Evolutionary conservation across 1,140 invertebrate species (phyloP), one percentile per base, ranked within the genome.

Genomic region (Drosophila elegans): DNA sequence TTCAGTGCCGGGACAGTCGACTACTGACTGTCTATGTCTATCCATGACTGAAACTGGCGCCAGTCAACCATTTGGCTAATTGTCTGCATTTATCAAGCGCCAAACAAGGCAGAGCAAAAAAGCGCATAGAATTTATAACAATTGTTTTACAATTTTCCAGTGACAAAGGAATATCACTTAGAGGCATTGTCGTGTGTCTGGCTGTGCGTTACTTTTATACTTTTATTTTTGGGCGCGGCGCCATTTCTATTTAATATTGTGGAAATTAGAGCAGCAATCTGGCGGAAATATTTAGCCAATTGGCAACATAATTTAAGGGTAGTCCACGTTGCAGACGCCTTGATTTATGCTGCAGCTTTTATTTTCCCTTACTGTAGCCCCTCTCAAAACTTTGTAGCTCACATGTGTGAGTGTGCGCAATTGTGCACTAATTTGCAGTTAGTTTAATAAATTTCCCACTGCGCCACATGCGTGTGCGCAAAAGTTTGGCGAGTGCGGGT

Each of bases 51-150:
- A 71, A 62, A 64, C 64, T 89, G 83, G 80, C 84, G 84, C 84
- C 80, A 83, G 59, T 77, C 59, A 77, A 89, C 67, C 80, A 83
- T 83, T 89, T 88, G 67, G 84, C 84, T 88, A 88, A 89, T 89
- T 89, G 83, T 83, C 80, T 80, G 84, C 83, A 83, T 89, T 89
- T 89, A 77, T 88, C 84, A 88, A 83, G 84, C 63, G 56, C 56
- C 78, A 77, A 76, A 74, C 48, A 77, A 57, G 64, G 53, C 56
- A 63, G 29, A n/a, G 39, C 49, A 68, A 80, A 80, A 73, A 66
- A 45, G 60, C 76, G 59, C 79, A 73, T 80, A 59, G 81, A 88
- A 88, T 83, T 83, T 83, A 89, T 88, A 83, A 80, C 80, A 88
- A 89, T 88, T 80, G 83, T 83, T 83, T 88, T 80, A 76, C 75